Evolutionary conservation across 2,113 vertebrate species (phyloP), one percentile per base, ranked within the genome.

Genomic region (Azemiops feae): DNA sequence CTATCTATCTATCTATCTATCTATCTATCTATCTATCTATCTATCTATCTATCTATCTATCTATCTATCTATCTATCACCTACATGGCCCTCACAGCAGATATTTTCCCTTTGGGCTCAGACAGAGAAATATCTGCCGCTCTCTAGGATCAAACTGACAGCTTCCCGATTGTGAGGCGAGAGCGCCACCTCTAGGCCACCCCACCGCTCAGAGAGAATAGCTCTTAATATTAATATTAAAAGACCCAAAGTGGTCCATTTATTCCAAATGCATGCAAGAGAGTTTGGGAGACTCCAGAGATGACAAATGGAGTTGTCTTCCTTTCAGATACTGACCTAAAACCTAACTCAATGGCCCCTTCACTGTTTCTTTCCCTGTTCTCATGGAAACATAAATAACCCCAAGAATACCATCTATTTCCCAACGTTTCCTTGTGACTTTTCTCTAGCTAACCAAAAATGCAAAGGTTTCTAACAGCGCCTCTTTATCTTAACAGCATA

Each of bases 361-460:
- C n/a, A 90, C 0, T 27, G 94, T 95, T 20, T 87, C 4, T 64
- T 90, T 11, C 22, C 52, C 52, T 88, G 52, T 20, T 92, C 53
- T 50, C 92, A 85, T 3, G 92, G 92, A 93, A 93, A 54, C 8
- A 47, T 23, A n/a, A 34, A 85, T 89, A 92, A 81, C 25, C 12
- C 58, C 4, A 55, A 92, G 25, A 74, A 8, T 52, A 85, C 39
- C 88, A 43, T 20, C 14, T 8, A 43, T 47, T n/a, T 50, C 27
- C 27, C 14, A 3, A 60, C 10, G 0, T 50, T 23, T 47, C 27
- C 25, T 18, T 43, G 5, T 22, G 22, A 92, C 3, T 88, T 69
- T 39, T 43, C 85, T 81, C 34, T 22, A 81, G 69, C n/a, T 81
- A 81, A 81, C 69, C 18, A 39, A 39, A 81, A 81, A 39, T 39